Percentiles rank a stretch among this genome's conserved stretches.
Conservation (phyloP, 2,797 vertebrate genomes). For the Telmatherina bonti region DNA sequence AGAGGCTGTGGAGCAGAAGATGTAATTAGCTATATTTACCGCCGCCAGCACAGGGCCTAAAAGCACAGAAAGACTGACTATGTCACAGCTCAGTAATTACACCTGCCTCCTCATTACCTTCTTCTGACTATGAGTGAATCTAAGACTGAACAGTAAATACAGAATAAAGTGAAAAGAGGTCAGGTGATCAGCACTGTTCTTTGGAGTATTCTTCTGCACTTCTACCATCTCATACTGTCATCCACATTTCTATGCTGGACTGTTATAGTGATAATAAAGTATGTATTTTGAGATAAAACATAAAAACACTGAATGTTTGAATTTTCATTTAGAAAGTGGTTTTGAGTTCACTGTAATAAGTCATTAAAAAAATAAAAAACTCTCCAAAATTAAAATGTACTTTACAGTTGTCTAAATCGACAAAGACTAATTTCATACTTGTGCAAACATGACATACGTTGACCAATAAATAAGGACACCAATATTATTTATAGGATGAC, state of each 20-base stretch:
- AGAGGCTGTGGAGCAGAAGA: conserved; percentile 75
- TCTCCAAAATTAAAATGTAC: no score
- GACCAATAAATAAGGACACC: no score
- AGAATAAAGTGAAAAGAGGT: conserved; percentile 21
- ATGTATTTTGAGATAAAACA: not conserved
- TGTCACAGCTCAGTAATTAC: conserved; percentile 75
- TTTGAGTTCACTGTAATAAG: no score
- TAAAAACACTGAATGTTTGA: not conserved
- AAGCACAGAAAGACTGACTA: conserved; percentile 69
- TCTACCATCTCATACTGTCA: not conserved
- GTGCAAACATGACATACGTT: no score
- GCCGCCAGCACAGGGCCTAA: conserved; percentile 56
- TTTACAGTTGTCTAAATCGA: no score
- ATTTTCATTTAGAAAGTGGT: no score
- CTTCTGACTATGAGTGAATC: conserved; percentile 38
- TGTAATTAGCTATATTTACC: conserved; percentile 84
- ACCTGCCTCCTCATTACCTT: conserved; percentile 58
- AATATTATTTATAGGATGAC: no score
- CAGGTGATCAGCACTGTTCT: conserved; percentile 3
- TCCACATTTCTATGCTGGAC: conserved; percentile 24
- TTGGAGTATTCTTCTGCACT: conserved; percentile 12
- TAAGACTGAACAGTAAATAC: conserved; percentile 16
- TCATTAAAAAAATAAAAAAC: no score
- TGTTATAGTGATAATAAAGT: conserved; percentile 10
- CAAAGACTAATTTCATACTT: no score